Percentiles rank a stretch among this genome's conserved stretches.
These are phyloP conservation scores for Anticlea derivata DNA, from an alignment of 2,888 invertebrate species.

Conservation along the genomic window DNA sequence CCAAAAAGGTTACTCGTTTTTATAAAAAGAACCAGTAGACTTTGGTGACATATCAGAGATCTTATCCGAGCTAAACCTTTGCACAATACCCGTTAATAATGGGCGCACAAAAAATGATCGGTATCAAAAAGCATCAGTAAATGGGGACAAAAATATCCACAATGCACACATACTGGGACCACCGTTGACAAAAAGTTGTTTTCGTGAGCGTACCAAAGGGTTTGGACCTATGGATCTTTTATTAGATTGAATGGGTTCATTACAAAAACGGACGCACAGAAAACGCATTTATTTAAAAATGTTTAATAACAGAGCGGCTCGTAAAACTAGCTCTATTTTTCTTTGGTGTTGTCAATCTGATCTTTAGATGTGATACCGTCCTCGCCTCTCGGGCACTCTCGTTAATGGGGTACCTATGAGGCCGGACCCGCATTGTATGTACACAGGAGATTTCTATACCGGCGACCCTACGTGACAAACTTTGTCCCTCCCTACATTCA, in stretches of 20 bases:
- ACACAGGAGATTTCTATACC: slow-evolving; percentile 69
- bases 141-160: slow-evolving; percentile 73
- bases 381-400: slow-evolving; percentile 73
- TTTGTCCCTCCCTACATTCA: slow-evolving; percentile 83
- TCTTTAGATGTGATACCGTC: slow-evolving; percentile 77
- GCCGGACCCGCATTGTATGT: slow-evolving; percentile 79
- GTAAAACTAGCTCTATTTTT: slow-evolving; percentile 75
- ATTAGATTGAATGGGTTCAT: slow-evolving; percentile 61
- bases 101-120: slow-evolving; percentile 77
- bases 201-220: slow-evolving; percentile 72
- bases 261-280: slow-evolving; percentile 68
- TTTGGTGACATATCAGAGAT: slow-evolving; percentile 80
- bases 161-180: slow-evolving; percentile 60
- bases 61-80: slow-evolving; percentile 78
- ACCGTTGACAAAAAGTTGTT: slow-evolving; percentile 68
- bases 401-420: slow-evolving; percentile 81
- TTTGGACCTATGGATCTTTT: slow-evolving; percentile 65
- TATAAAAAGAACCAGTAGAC: slow-evolving; percentile 68
- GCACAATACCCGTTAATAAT: slow-evolving; percentile 79
- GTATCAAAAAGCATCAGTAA: slow-evolving; percentile 75
- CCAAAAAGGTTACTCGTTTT: slow-evolving; percentile 73
- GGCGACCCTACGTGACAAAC: slow-evolving; percentile 81
- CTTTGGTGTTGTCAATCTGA: slow-evolving; percentile 76
- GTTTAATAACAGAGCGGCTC: slow-evolving; percentile 80
- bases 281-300: slow-evolving; percentile 72